These are phyloP conservation scores for Cephus pulcher DNA, from an alignment of 2,888 invertebrate genomes.

Conservation along the genomic window DNA sequence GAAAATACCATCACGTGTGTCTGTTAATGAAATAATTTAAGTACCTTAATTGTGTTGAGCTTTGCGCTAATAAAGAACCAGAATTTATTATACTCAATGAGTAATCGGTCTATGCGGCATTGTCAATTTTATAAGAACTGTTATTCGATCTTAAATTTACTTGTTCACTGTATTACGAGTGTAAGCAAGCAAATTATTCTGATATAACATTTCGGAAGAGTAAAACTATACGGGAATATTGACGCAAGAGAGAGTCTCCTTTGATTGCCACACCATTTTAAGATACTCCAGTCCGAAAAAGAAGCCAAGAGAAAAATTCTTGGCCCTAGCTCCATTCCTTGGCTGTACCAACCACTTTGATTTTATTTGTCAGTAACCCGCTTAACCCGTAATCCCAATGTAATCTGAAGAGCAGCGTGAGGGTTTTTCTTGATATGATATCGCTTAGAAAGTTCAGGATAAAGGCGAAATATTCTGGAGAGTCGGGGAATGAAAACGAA, in stretches of 20 bases:
- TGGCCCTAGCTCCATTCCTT: not conserved
- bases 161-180: not conserved
- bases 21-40: too few relatives aligned
- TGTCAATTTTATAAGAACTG: not conserved
- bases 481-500: not conserved
- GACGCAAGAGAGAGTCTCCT: not conserved
- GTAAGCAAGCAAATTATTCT: too few relatives aligned
- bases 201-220: not conserved
- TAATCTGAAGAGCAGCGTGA: not conserved
- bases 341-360: not conserved
- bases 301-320: not conserved
- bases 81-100: too few relatives aligned
- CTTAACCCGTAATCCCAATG: not conserved
- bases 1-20: too few relatives aligned
- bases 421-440: not conserved
- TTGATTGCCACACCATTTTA: not conserved
- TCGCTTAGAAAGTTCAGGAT: not conserved
- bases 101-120: too few relatives aligned
- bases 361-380: not conserved
- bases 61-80: too few relatives aligned
- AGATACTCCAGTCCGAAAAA: not conserved
- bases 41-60: too few relatives aligned
- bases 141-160: not conserved
- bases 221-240: not conserved
- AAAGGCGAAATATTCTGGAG: not conserved